Conservation (phyloP, 1,140 invertebrate species). For the Bombus sylvicola region DNA sequence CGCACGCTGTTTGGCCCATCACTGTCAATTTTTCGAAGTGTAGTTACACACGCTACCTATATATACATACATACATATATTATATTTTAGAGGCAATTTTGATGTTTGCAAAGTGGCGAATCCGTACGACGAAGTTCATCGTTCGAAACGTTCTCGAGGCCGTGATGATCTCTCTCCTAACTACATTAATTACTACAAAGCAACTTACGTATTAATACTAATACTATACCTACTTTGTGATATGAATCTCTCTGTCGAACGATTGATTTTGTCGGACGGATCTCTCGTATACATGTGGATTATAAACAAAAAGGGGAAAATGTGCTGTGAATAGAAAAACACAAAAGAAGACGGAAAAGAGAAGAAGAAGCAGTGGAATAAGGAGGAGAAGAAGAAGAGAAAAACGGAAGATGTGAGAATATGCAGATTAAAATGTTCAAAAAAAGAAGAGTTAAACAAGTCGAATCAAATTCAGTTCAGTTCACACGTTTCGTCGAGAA, state of each 20-base stretch:
- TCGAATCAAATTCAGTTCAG: conserved; percentile 64
- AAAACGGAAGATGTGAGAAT: neutral
- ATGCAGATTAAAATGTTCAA: neutral
- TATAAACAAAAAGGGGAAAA: conserved; percentile 70
- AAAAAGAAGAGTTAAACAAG: conserved; percentile 33
- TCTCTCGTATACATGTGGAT: conserved; percentile 58
- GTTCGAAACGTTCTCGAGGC: conserved; percentile 55
- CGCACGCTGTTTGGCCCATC: conserved; percentile 69
- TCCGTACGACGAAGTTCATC: conserved; percentile 36
- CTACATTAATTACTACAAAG: conserved; percentile 46
- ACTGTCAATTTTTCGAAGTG: conserved; percentile 74
- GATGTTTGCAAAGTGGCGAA: conserved; percentile 46
- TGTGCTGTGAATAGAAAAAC: conserved; percentile 75
- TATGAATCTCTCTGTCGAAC: conserved; percentile 69
- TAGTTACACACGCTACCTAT: conserved; percentile 61
- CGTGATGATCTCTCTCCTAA: conserved; percentile 59
- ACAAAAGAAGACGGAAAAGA: neutral
- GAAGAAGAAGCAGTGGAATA: neutral
- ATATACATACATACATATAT: conserved; percentile 17
- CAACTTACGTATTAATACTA: conserved; percentile 50
- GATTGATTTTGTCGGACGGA: conserved; percentile 63
- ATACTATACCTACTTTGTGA: conserved; percentile 73
- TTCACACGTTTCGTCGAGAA: neutral
- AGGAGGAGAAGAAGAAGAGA: neutral
- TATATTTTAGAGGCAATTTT: conserved; percentile 75